phyloP scores from a whole-genome alignment of 2,797 vertebrate species.

The Lindbergichthys nudifrons region DNA sequence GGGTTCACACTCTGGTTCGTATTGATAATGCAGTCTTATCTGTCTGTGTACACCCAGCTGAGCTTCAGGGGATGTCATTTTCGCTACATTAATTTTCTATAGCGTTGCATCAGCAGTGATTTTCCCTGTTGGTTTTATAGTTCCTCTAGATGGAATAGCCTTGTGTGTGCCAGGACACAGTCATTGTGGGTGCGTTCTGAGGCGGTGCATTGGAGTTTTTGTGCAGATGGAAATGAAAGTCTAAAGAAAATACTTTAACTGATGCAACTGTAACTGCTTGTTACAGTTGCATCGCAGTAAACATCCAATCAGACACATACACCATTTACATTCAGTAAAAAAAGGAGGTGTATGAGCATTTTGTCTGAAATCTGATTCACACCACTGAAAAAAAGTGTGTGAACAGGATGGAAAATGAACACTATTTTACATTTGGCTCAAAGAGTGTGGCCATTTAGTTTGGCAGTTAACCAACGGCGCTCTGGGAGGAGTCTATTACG shows the following conservation, averaged over 20 bases:
- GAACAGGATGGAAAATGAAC: slow-evolving; percentile 33
- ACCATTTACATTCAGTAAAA: background rate
- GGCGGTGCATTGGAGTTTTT: slow-evolving; percentile 21
- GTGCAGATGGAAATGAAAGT: slow-evolving; percentile 46
- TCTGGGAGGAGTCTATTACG: too few species aligned
- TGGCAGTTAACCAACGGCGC: too few species aligned
- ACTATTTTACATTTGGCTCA: slow-evolving; percentile 8
- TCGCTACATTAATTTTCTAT: slow-evolving; percentile 56
- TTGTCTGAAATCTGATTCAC: slow-evolving; percentile 30
- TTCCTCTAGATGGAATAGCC: slow-evolving; percentile 38
- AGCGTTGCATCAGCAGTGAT: slow-evolving; percentile 43
- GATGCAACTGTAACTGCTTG: too few species aligned
- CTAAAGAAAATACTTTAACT: slow-evolving; percentile 9
- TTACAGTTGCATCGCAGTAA: slow-evolving; percentile 6
- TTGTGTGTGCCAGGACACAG: slow-evolving; percentile 25
- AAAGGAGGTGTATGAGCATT: slow-evolving; percentile 13
- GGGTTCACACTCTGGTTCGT: slow-evolving; percentile 36
- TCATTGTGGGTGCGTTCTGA: slow-evolving; percentile 46
- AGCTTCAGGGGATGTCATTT: slow-evolving; percentile 54
- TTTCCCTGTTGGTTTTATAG: slow-evolving; percentile 42
- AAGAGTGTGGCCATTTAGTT: background rate
- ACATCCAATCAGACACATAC: background rate
- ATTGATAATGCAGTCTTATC: slow-evolving; percentile 55
- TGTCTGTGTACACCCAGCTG: slow-evolving; percentile 31
- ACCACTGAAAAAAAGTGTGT: slow-evolving; percentile 17